Evolutionary conservation across 2,797 vertebrate species (phyloP).

Genomic region (Gadopsis marmoratus): DNA sequence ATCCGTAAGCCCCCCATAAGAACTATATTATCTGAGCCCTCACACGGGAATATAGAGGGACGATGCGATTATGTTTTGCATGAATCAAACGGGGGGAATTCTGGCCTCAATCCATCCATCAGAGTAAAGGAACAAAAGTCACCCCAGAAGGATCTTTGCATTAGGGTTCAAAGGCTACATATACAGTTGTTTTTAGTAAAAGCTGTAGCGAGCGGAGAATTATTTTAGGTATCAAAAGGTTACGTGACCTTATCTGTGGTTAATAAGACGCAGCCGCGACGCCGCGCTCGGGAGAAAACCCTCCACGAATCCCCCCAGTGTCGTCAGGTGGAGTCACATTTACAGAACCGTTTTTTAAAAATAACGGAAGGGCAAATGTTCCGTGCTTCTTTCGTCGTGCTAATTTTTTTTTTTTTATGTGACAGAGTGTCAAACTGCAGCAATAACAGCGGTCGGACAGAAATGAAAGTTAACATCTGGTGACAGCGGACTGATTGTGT

Average conservation of each 20-base stretch:
- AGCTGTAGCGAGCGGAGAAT: conserved; percentile 34
- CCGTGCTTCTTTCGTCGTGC: conserved; percentile 25
- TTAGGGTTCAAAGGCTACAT: conserved; percentile 36
- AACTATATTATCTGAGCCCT: conserved; percentile 25
- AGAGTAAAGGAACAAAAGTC: conserved; percentile 14
- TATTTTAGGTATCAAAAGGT: conserved; percentile 56
- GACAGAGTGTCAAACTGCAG: conserved; percentile 61
- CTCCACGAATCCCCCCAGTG: conserved; percentile 18
- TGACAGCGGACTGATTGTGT: conserved; percentile 57
- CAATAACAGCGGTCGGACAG: conserved; percentile 54
- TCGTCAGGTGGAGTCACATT: conserved; percentile 30
- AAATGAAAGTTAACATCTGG: conserved; percentile 68
- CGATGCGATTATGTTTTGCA: conserved; percentile 40
- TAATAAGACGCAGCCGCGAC: conserved; percentile 11
- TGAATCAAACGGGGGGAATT: conserved; percentile 37
- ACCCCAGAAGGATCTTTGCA: conserved; percentile 30
- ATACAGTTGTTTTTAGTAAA: conserved; percentile 54
- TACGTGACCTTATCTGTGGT: conserved; percentile 60
- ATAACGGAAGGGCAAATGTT: conserved; percentile 8
- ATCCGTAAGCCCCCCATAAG: conserved; percentile 55
- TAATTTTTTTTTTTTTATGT: conserved; percentile 46
- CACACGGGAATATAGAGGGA: conserved; percentile 41
- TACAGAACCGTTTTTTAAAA: conserved; percentile 3
- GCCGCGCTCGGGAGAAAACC: conserved; percentile 13
- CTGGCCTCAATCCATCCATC: conserved; percentile 23